Evolutionary conservation across 1,140 invertebrate species (phyloP).

Genomic region (Penaeus vannamei): DNA sequence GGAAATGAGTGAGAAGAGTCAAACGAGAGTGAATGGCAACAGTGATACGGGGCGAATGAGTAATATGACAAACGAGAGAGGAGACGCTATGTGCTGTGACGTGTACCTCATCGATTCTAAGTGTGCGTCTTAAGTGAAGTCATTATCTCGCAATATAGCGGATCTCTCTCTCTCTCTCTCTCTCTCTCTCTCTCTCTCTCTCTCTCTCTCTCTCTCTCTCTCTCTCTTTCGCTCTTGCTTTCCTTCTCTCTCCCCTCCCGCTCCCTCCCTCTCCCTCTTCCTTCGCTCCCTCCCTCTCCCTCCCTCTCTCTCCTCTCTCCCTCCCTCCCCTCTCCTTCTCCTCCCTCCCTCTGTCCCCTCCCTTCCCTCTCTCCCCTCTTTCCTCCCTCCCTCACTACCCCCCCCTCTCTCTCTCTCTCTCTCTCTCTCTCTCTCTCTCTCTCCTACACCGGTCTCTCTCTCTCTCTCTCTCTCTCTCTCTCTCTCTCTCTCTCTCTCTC

Average conservation of each 20-base stretch:
- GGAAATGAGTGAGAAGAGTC: too few species aligned
- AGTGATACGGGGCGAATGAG: too few species aligned
- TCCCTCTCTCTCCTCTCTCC: neutral
- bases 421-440: constrained; percentile 9
- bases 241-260: neutral
- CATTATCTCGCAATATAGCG: too few species aligned
- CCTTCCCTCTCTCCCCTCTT: neutral
- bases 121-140: too few species aligned
- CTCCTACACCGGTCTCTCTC: too few species aligned
- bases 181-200: too few species aligned
- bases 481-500: neutral
- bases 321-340: neutral
- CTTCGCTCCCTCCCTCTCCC: constrained; percentile 7
- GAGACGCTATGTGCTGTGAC: too few species aligned
- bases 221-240: neutral
- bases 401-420: constrained; percentile 6
- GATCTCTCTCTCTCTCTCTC: too few species aligned
- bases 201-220: too few species aligned
- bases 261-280: neutral
- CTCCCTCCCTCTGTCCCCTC: neutral
- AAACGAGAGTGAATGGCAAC: too few species aligned
- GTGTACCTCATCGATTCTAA: too few species aligned
- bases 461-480: neutral
- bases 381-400: neutral
- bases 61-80: too few species aligned